Conservation (phyloP, 53 echinoderm and acorn worm species). For the Paracentrotus lividus region DNA sequence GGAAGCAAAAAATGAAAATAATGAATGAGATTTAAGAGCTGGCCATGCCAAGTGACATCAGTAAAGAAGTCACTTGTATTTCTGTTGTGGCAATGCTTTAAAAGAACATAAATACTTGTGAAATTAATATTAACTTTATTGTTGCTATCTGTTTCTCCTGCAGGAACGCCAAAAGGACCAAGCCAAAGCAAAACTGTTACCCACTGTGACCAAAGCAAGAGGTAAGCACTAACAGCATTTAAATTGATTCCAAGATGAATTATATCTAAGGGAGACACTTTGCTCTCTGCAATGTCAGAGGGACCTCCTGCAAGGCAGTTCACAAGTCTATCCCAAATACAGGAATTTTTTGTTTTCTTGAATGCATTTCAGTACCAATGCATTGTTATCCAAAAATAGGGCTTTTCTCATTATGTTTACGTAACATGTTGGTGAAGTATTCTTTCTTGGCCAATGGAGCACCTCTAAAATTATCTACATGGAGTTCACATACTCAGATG, state of each 20-base stretch:
- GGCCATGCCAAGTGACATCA: too few species aligned
- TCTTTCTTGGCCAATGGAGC: too few species aligned
- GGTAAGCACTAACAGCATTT: constrained; percentile 59
- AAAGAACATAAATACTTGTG: too few species aligned
- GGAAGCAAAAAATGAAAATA: too few species aligned
- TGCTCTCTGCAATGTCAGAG: background rate
- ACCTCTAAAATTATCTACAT: too few species aligned
- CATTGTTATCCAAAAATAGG: background rate
- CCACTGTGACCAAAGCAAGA: constrained; percentile 77
- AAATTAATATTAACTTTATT: too few species aligned
- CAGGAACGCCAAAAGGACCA: constrained; percentile 78
- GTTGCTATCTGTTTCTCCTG: constrained; percentile 4
- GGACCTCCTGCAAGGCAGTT: background rate
- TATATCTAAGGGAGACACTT: background rate
- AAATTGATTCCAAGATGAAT: background rate
- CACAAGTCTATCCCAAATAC: background rate
- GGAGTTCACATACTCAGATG: too few species aligned
- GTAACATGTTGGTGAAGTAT: too few species aligned
- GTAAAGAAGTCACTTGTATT: too few species aligned
- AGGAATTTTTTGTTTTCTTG: background rate
- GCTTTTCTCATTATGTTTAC: background rate
- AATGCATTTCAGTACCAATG: too few species aligned
- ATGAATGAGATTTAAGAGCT: too few species aligned
- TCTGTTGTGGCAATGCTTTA: too few species aligned
- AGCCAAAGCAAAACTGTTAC: constrained; percentile 71